These are phyloP conservation scores for Acanthaster planci DNA, from an alignment of 35 echinoderm and acorn worm species.

Conservation along the genomic window DNA sequence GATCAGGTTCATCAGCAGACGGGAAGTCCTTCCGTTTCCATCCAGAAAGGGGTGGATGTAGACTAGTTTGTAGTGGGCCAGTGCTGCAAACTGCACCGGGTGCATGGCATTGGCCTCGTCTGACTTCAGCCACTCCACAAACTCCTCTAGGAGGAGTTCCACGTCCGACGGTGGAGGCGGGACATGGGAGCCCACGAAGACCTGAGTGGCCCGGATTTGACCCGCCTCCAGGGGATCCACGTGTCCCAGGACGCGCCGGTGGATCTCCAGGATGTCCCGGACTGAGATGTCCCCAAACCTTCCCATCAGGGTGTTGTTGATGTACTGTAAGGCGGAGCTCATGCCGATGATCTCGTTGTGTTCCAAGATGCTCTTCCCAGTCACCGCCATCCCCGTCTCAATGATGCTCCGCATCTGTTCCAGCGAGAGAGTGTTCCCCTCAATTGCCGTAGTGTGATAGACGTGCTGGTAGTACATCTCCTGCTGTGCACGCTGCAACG, in stretches of 20 bases:
- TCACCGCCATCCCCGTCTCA: conserved; percentile 85
- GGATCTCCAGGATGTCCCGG: conserved; percentile 82
- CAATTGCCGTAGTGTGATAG: conserved; percentile 93
- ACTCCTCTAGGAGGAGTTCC: conserved; percentile 73
- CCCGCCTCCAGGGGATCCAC: conserved; percentile 89
- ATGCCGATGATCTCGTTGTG: conserved; percentile 96
- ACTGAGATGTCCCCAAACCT: conserved; percentile 72
- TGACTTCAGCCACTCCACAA: conserved; percentile 86
- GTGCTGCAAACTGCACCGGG: conserved; percentile 88
- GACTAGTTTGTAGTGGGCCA: conserved; percentile 93
- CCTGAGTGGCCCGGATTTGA: conserved; percentile 77
- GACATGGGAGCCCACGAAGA: conserved; percentile 85
- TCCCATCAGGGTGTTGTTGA: conserved; percentile 84
- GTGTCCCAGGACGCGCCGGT: conserved; percentile 76
- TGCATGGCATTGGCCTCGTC: conserved; percentile 72
- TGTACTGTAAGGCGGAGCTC: conserved; percentile 79
- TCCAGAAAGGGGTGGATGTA: conserved; percentile 93
- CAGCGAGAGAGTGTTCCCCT: conserved; percentile 88
- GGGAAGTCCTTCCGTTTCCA: conserved; percentile 91
- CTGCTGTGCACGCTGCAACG: conserved; percentile 65
- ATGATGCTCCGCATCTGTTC: conserved; percentile 88
- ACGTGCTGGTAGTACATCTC: conserved; percentile 95
- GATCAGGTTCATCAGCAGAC: conserved; percentile 93
- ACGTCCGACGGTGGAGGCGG: conserved; percentile 72
- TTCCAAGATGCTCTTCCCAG: conserved; percentile 91